A percentile compares a stretch with the other conserved stretches of the same genome.
Evolutionary conservation across 2,113 vertebrate genomes (phyloP).

Genomic region (Hystrix brachyura): DNA sequence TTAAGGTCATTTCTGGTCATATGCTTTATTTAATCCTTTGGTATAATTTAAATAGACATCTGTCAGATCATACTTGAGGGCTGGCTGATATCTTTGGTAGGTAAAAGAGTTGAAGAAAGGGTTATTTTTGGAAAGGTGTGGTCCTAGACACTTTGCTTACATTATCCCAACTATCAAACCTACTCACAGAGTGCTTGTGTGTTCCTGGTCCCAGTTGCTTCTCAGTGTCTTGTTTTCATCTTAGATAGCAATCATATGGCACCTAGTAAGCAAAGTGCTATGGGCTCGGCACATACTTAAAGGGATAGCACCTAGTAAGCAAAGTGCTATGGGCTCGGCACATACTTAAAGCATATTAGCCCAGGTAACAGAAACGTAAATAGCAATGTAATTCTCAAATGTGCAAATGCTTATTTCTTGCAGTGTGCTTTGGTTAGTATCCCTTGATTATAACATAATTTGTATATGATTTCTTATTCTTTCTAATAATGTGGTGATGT

Average conservation of each 20-base stretch:
- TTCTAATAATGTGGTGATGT: not conserved
- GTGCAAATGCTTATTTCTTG: not conserved
- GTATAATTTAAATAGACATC: slow-evolving; percentile 48
- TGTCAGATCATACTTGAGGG: not conserved
- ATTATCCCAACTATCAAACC: not conserved
- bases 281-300: slow-evolving; percentile 4
- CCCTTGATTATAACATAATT: not conserved
- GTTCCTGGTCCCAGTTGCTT: not conserved
- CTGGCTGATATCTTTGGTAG: not conserved
- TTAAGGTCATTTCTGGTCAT: slow-evolving; percentile 51
- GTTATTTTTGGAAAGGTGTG: not conserved
- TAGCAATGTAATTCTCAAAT: slow-evolving; percentile 12
- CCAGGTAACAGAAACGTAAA: slow-evolving; percentile 27
- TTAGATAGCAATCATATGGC: not conserved
- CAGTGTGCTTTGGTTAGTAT: not conserved
- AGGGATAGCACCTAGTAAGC: not conserved
- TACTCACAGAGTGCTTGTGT: not conserved
- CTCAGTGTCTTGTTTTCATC: not conserved
- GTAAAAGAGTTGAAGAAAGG: slow-evolving; percentile 10
- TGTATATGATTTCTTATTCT: not conserved
- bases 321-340: not conserved
- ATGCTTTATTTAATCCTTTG: slow-evolving; percentile 30
- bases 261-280: not conserved
- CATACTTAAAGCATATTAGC: slow-evolving; percentile 35
- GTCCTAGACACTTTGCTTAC: not conserved